Evolutionary conservation across 1,140 invertebrate species (phyloP).

Genomic region (Drosophila pallidifrons): DNA sequence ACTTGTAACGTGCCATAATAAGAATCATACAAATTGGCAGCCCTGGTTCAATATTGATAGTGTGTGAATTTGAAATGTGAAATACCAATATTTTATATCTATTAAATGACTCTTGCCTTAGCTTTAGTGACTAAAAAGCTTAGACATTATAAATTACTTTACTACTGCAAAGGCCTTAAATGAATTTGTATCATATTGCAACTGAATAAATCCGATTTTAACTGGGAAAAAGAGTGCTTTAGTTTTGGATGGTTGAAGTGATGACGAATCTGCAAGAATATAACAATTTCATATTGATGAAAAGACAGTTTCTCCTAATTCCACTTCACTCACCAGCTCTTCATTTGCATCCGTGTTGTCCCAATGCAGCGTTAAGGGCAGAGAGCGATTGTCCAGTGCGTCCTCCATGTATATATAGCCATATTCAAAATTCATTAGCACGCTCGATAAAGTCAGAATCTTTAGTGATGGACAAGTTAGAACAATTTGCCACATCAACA

Average conservation of each 20-base stretch:
- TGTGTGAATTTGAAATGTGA: too few relatives aligned
- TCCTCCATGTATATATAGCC: not conserved
- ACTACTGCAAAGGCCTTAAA: too few relatives aligned
- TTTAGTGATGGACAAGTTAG: not conserved
- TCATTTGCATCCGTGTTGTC: not conserved
- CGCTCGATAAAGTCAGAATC: slow-evolving; percentile 12
- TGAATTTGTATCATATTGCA: not conserved
- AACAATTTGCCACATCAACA: slow-evolving; percentile 19
- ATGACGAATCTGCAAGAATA: slow-evolving; percentile 13
- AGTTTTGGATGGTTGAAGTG: slow-evolving; percentile 9
- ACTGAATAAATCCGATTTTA: not conserved
- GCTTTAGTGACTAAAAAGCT: too few relatives aligned
- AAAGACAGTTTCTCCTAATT: too few relatives aligned
- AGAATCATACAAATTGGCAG: too few relatives aligned
- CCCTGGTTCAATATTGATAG: too few relatives aligned
- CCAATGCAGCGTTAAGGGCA: not conserved
- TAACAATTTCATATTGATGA: too few relatives aligned
- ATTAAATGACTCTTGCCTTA: too few relatives aligned
- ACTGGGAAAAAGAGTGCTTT: not conserved
- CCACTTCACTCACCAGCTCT: not conserved
- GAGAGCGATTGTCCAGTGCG: too few relatives aligned
- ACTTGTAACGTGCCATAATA: too few relatives aligned
- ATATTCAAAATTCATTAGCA: slow-evolving; percentile 6
- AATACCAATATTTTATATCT: too few relatives aligned
- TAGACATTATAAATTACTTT: too few relatives aligned